phyloP scores from a whole-genome alignment of 2,113 vertebrate genomes.

The Indri indri region DNA sequence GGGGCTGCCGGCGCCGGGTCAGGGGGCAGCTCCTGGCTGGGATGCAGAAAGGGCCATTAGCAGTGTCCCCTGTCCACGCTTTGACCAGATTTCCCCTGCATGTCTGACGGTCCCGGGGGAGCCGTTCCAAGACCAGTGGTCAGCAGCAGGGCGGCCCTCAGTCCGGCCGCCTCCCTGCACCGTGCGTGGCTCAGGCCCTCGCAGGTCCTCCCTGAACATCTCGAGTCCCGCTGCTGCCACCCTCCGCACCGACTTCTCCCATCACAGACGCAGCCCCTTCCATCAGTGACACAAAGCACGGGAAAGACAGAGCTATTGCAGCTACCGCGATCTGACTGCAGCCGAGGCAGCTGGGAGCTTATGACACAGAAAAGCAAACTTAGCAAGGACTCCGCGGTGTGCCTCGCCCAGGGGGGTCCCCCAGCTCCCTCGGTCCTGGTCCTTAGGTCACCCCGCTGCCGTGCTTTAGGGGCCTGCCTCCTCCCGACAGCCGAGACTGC shows the following conservation, averaged over 20 bases:
- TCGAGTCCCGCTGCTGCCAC: not conserved
- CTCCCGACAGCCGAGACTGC: not conserved
- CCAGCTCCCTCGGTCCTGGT: accelerated
- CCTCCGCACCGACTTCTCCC: not conserved
- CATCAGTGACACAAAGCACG: no score
- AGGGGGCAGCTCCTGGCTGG: not conserved
- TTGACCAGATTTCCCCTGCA: not conserved
- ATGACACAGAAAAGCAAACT: accelerated
- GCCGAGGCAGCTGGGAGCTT: not conserved
- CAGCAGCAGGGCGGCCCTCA: not conserved
- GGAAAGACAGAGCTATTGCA: accelerated
- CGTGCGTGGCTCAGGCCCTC: not conserved
- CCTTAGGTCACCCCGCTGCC: accelerated
- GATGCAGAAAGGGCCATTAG: no score
- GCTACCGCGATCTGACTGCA: accelerated
- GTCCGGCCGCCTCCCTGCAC: not conserved
- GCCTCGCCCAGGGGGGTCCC: not conserved
- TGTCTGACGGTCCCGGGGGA: not conserved
- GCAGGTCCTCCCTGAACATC: not conserved
- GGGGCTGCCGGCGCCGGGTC: accelerated
- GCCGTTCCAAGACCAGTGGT: not conserved
- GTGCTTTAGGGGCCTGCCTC: not conserved
- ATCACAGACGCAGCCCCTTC: accelerated
- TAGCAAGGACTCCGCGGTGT: accelerated
- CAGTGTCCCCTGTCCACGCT: accelerated